Conservation (phyloP, 2,888 invertebrate genomes). For the Strigamia transsilvanica region DNA sequence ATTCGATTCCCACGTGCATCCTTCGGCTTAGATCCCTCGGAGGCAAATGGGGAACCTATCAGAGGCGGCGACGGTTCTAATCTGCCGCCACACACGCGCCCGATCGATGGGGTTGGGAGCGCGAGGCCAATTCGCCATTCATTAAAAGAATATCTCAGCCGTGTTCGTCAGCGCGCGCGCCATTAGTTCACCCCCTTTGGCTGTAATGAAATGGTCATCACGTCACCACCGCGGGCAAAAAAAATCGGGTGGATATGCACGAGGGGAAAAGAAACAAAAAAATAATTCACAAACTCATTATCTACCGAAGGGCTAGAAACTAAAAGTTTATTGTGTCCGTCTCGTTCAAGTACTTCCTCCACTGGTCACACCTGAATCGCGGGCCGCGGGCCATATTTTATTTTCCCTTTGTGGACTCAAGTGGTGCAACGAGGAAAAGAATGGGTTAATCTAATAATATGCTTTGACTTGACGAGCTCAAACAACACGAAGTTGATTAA, state of each 20-base stretch:
- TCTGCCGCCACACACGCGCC: slow-evolving; percentile 26
- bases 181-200: slow-evolving; percentile 26
- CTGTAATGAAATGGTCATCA: slow-evolving; percentile 21
- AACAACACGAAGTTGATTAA: no score
- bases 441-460: slow-evolving; percentile 13
- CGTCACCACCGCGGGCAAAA: neutral
- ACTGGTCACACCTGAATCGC: slow-evolving; percentile 6
- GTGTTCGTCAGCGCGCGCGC: slow-evolving; percentile 30
- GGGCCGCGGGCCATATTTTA: neutral
- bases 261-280: neutral
- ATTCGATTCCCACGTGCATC: slow-evolving; percentile 18
- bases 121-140: slow-evolving; percentile 26
- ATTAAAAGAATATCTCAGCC: slow-evolving; percentile 30
- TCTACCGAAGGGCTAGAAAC: no score
- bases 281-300: neutral
- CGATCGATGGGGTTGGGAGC: slow-evolving; percentile 14
- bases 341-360: neutral
- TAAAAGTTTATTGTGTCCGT: neutral
- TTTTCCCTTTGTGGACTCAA: neutral
- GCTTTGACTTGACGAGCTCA: neutral
- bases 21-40: slow-evolving; percentile 20
- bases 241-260: neutral
- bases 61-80: slow-evolving; percentile 19
- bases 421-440: slow-evolving; percentile 4
- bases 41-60: slow-evolving; percentile 13